These are phyloP conservation scores for Hemibagrus wyckioides DNA, from an alignment of 2,113 vertebrate species.

Conservation along the genomic window DNA sequence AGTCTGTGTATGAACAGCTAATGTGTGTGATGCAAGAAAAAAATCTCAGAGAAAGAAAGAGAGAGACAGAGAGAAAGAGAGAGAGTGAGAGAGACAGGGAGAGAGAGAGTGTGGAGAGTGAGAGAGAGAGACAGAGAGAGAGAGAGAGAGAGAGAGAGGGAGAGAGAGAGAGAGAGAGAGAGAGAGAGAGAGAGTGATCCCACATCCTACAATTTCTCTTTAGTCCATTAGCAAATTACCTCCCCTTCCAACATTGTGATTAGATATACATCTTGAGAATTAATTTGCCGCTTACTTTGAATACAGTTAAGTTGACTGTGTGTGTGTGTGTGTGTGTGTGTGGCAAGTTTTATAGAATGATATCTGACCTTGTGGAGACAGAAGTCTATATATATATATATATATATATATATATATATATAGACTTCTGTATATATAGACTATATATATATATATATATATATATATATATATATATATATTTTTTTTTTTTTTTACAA, in stretches of 20 bases:
- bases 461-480: no score
- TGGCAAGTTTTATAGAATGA: background rate
- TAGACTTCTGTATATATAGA: no score
- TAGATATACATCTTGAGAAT: conserved; percentile 65
- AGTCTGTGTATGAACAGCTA: conserved; percentile 49
- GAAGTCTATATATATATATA: background rate
- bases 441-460: no score
- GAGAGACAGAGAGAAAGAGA: no score
- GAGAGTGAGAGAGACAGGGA: background rate
- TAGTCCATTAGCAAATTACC: conserved; percentile 78
- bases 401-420: no score
- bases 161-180: background rate
- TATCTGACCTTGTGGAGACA: conserved; percentile 7
- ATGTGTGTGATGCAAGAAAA: conserved; percentile 34
- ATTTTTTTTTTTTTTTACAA: background rate
- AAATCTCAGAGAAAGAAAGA: conserved; percentile 12
- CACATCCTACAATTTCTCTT: conserved; percentile 57
- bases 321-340: conserved; percentile 7
- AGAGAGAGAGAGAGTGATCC: conserved; percentile 20
- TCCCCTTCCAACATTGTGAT: conserved; percentile 57
- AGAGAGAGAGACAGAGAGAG: background rate
- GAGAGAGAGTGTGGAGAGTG: conserved; percentile 23
- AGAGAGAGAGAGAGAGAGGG: background rate
- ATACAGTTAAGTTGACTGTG: conserved; percentile 63
- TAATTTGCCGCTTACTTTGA: conserved; percentile 62